Evolutionary conservation across 2,113 vertebrate genomes (phyloP).

Genomic region (Peromyscus maniculatus): DNA sequence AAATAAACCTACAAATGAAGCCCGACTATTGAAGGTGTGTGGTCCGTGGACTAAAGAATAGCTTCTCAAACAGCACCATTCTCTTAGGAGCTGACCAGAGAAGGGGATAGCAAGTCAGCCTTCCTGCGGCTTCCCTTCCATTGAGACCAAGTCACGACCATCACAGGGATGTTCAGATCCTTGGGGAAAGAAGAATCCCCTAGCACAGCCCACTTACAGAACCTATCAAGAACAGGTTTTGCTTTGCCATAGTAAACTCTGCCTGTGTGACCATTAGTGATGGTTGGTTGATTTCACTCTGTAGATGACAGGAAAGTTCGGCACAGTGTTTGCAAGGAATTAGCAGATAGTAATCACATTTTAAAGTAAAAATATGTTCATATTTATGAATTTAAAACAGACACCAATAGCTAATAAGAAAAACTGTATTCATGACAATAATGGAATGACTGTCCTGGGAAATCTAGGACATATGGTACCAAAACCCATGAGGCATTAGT

Average conservation of each 20-base stretch:
- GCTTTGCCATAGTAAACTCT: not conserved
- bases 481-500: slow-evolving; percentile 61
- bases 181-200: not conserved
- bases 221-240: not conserved
- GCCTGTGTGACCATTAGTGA: not conserved
- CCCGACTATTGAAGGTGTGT: not conserved
- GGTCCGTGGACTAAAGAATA: not conserved
- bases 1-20: not conserved
- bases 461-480: slow-evolving; percentile 61
- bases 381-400: slow-evolving; percentile 54
- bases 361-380: slow-evolving; percentile 50
- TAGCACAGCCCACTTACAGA: not conserved
- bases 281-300: not conserved
- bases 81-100: not conserved
- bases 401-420: not conserved
- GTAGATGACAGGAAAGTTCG: not conserved
- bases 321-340: slow-evolving; percentile 11
- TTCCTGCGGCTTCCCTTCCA: not conserved
- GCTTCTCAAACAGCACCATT: not conserved
- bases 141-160: not conserved
- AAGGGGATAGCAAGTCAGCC: not conserved
- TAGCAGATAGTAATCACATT: not conserved
- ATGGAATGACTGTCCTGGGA: slow-evolving; percentile 63
- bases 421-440: slow-evolving; percentile 29
- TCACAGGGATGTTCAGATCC: not conserved